Evolutionary conservation across 35 echinoderm and acorn worm genomes (phyloP).

Genomic region (Strongylocentrotus purpuratus): DNA sequence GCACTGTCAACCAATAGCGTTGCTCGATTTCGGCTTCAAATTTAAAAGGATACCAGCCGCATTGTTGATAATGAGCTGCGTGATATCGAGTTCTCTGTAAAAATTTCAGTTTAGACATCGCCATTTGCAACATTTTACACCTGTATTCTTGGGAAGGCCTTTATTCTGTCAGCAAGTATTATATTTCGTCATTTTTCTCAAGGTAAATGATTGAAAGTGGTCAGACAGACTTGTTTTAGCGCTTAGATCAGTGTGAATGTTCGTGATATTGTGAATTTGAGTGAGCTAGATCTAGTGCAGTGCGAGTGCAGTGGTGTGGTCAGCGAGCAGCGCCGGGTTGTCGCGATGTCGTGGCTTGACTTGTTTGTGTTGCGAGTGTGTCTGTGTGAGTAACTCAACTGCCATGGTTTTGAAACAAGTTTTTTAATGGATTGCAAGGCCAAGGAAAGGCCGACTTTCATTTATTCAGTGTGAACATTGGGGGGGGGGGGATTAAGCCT

Average conservation of each 20-base stretch:
- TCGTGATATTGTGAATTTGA: neutral
- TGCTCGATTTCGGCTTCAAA: slow-evolving; percentile 61
- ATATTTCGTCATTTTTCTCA: neutral
- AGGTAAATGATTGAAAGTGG: neutral
- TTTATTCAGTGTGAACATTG: too few relatives aligned
- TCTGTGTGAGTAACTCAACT: too few relatives aligned
- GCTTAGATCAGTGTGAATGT: neutral
- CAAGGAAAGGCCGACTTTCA: too few relatives aligned
- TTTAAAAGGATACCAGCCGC: slow-evolving; percentile 75
- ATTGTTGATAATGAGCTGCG: slow-evolving; percentile 22
- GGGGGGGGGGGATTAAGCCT: too few relatives aligned
- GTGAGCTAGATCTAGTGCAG: neutral
- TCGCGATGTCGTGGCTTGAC: too few relatives aligned
- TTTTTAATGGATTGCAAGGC: too few relatives aligned
- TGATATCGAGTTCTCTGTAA: neutral
- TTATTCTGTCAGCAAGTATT: neutral
- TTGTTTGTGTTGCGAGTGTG: too few relatives aligned
- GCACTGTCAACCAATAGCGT: slow-evolving; percentile 57
- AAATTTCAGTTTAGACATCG: neutral
- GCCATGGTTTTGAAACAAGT: too few relatives aligned
- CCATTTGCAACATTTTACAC: neutral
- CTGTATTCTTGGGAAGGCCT: neutral
- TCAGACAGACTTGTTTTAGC: neutral
- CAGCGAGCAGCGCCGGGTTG: too few relatives aligned
- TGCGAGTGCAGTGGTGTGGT: neutral